A percentile compares a stretch with the other conserved stretches of the same genome.
Evolutionary conservation across 2,797 vertebrate species (phyloP).

Genomic region (Karalla daura): DNA sequence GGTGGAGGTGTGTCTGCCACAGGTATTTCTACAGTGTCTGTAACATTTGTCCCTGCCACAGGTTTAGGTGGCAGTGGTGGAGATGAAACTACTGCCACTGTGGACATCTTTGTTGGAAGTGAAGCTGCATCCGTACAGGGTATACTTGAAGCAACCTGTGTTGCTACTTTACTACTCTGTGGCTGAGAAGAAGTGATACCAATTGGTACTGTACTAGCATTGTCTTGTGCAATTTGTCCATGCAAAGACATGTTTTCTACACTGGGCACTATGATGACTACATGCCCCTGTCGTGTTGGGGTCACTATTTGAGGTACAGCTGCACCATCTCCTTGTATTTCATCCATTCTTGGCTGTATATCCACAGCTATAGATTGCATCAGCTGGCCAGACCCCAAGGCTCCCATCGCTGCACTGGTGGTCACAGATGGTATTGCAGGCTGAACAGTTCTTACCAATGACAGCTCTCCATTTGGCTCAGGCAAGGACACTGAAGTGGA

Average conservation of each 20-base stretch:
- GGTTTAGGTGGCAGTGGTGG: constrained; percentile 81
- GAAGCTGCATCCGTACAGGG: constrained; percentile 48
- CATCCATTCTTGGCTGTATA: constrained; percentile 77
- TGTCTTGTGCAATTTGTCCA: constrained; percentile 63
- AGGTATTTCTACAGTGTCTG: constrained; percentile 77
- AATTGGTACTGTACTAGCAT: constrained; percentile 53
- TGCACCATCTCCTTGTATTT: constrained; percentile 49
- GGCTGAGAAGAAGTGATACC: constrained; percentile 65
- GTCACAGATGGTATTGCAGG: constrained; percentile 53
- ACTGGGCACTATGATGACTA: constrained; percentile 84
- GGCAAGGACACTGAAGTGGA: constrained; percentile 76
- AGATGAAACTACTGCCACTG: constrained; percentile 64
- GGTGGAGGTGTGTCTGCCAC: constrained; percentile 69
- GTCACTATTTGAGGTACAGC: constrained; percentile 72
- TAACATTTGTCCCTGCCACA: constrained; percentile 72
- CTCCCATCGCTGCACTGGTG: constrained; percentile 47
- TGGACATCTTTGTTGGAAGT: constrained; percentile 62
- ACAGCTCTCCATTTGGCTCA: constrained; percentile 51
- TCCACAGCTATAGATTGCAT: constrained; percentile 79
- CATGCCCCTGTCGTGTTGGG: constrained; percentile 78
- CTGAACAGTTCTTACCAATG: constrained; percentile 56
- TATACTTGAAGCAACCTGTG: constrained; percentile 42
- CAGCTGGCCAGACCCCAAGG: constrained; percentile 49
- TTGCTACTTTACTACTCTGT: constrained; percentile 56
- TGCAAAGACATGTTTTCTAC: constrained; percentile 66